These are phyloP conservation scores for Actinostola sp. DNA, from an alignment of 92 coral and sea anemone genomes.

Conservation along the genomic window DNA sequence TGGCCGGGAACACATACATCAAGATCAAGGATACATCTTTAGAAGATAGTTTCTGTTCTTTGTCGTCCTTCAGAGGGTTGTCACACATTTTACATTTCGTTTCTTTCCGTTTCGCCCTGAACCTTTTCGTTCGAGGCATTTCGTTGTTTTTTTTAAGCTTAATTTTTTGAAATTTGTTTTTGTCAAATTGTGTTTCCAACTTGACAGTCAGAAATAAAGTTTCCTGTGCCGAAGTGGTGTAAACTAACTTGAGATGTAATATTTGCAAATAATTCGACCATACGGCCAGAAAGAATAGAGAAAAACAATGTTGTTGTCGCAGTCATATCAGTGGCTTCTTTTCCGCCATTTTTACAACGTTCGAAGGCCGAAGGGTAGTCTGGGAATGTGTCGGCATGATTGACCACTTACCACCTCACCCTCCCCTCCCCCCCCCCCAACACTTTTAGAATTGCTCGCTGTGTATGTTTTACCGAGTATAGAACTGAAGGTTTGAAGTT, in stretches of 20 bases:
- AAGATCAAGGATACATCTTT: conserved; percentile 30
- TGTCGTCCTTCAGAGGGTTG: not conserved
- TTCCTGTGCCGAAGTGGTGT: not conserved
- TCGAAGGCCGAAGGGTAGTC: not conserved
- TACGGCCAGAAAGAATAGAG: not conserved
- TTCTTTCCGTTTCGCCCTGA: not conserved
- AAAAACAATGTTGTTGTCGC: not conserved
- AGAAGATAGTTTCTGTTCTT: not conserved
- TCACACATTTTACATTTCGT: conserved; percentile 22
- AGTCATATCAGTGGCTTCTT: not conserved
- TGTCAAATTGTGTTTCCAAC: no score
- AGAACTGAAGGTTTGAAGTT: not conserved
- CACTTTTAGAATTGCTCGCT: no score
- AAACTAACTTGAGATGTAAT: not conserved
- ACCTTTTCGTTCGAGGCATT: conserved; percentile 6
- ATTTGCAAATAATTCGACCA: not conserved
- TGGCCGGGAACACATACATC: no score
- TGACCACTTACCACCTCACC: not conserved
- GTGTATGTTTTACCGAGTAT: not conserved
- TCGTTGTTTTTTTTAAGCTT: not conserved
- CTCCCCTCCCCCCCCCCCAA: conserved; percentile 2
- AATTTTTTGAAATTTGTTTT: no score
- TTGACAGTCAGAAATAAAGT: no score
- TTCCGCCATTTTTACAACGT: conserved; percentile 10
- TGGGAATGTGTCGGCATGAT: conserved; percentile 13